Conservation (phyloP, 2,888 invertebrate species). For the Spilosoma lubricipeda region DNA sequence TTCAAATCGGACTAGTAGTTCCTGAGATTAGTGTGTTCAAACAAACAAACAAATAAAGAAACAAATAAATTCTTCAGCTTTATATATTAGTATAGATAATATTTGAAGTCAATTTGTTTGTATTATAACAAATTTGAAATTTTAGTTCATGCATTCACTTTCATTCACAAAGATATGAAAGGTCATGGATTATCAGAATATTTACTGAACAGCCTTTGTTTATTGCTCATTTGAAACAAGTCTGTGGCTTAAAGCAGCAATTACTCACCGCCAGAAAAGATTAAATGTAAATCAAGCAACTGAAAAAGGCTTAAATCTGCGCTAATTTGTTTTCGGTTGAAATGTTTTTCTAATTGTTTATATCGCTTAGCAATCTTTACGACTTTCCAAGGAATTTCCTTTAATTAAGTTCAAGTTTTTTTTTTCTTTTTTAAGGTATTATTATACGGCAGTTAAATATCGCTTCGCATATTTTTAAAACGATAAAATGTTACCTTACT, state of each 20-base stretch:
- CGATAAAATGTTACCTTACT: neutral
- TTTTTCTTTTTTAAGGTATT: conserved; percentile 15
- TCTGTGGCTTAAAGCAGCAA: conserved; percentile 20
- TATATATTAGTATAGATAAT: too few relatives aligned
- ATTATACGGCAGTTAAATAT: conserved; percentile 12
- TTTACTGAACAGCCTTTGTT: neutral
- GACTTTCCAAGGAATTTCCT: conserved; percentile 37
- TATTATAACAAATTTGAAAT: neutral
- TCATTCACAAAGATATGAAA: neutral
- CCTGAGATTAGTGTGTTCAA: too few relatives aligned
- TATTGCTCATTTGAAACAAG: neutral
- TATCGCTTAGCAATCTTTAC: conserved; percentile 44
- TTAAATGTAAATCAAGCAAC: conserved; percentile 41
- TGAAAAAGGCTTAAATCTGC: conserved; percentile 46
- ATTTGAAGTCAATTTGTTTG: too few relatives aligned
- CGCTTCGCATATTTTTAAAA: neutral
- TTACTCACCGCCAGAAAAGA: conserved; percentile 31
- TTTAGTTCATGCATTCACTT: neutral
- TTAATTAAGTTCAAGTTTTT: conserved; percentile 35
- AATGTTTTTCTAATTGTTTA: conserved; percentile 53
- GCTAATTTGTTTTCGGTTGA: conserved; percentile 46
- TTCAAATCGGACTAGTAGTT: too few relatives aligned
- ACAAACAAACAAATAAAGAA: too few relatives aligned
- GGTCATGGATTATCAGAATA: neutral
- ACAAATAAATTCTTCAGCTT: too few relatives aligned